A percentile compares a stretch with the other conserved stretches of the same genome.
phyloP scores from a whole-genome alignment of 1,140 invertebrate species.

The Pogonomyrmex barbatus region DNA sequence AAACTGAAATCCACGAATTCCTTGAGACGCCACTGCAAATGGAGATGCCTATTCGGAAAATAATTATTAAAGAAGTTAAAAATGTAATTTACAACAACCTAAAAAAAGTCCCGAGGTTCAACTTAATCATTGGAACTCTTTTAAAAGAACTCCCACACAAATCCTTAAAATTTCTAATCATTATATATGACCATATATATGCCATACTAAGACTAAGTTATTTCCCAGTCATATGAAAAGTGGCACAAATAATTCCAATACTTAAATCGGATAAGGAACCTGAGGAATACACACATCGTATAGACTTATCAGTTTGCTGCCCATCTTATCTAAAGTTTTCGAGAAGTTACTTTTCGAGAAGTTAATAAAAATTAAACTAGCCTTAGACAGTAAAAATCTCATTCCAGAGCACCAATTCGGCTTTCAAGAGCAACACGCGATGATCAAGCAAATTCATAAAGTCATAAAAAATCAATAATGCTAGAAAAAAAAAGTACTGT shows the following conservation, averaged over 20 bases:
- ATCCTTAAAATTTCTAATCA: conserved; percentile 64
- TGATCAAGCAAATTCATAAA: conserved; percentile 64
- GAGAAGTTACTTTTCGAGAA: conserved; percentile 41
- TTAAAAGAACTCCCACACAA: conserved; percentile 73
- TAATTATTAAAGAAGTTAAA: conserved; percentile 25
- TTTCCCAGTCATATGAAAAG: conserved; percentile 77
- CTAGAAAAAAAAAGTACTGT: conserved; percentile 76
- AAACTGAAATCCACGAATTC: conserved; percentile 1
- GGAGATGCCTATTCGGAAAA: background rate
- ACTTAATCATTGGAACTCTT: conserved; percentile 74
- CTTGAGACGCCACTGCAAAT: conserved; percentile 10
- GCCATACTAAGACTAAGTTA: conserved; percentile 62
- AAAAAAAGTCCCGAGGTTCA: conserved; percentile 73
- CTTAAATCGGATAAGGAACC: conserved; percentile 71
- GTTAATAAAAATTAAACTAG: conserved; percentile 25
- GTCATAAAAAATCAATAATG: conserved; percentile 51
- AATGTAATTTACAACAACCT: conserved; percentile 14
- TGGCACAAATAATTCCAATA: conserved; percentile 78
- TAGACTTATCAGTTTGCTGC: conserved; percentile 37
- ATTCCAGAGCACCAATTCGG: conserved; percentile 78
- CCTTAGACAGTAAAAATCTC: conserved; percentile 29
- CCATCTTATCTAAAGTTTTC: conserved; percentile 39
- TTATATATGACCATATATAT: conserved; percentile 67
- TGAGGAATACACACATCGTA: conserved; percentile 37
- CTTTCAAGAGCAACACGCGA: conserved; percentile 75